These are phyloP conservation scores for Acrocyrtus sp. DNA, from an alignment of 2,888 invertebrate genomes.

Conservation along the genomic window DNA sequence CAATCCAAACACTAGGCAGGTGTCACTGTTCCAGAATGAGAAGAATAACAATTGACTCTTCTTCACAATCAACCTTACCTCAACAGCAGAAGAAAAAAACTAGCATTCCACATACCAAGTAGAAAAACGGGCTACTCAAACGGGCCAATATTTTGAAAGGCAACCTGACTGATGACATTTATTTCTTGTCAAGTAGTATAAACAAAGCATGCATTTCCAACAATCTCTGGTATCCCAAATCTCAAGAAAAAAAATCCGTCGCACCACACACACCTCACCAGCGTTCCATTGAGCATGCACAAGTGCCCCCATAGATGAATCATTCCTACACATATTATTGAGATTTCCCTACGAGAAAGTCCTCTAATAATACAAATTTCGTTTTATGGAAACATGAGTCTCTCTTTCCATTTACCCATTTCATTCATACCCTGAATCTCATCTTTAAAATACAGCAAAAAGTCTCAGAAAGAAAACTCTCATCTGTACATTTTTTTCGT, in stretches of 20 bases:
- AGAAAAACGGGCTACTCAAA: constrained; percentile 19
- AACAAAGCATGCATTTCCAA: constrained; percentile 41
- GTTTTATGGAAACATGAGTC: too few species aligned
- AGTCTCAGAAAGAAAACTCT: too few species aligned
- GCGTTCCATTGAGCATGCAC: constrained; percentile 43
- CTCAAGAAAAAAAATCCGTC: background rate
- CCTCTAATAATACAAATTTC: too few species aligned
- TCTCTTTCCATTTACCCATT: too few species aligned
- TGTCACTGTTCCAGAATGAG: constrained; percentile 31
- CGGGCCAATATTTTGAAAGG: constrained; percentile 44
- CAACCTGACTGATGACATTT: constrained; percentile 45
- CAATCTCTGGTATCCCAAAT: constrained; percentile 15
- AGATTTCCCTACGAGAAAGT: too few species aligned
- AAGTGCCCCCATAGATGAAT: constrained; percentile 42
- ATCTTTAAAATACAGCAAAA: too few species aligned
- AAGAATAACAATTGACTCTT: constrained; percentile 20
- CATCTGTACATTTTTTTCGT: background rate
- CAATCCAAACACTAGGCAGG: constrained; percentile 32
- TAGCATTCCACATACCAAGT: constrained; percentile 16
- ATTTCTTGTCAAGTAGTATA: constrained; percentile 48
- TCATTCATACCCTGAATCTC: too few species aligned
- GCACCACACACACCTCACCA: too few species aligned
- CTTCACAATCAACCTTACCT: background rate
- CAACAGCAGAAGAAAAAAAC: constrained; percentile 5
- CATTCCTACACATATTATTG: too few species aligned